Evolutionary conservation across 2,113 vertebrate species (phyloP).

Genomic region (Gasterosteus nipponicus): DNA sequence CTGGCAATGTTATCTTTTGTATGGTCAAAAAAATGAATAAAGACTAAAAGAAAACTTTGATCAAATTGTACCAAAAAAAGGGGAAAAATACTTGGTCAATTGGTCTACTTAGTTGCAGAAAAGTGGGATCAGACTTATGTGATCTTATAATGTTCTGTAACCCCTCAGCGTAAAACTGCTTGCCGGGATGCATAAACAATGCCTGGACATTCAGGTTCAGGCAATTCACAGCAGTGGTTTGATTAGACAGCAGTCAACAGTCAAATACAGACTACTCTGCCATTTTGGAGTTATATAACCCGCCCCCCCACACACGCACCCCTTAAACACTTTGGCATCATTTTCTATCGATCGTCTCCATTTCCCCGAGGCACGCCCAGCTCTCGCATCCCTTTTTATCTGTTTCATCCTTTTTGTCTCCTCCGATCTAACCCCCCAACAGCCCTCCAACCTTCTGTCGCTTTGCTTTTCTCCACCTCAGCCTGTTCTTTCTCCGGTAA

Average conservation of each 20-base stretch:
- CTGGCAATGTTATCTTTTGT: neutral
- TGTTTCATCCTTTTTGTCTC: conserved; percentile 56
- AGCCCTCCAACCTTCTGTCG: conserved; percentile 14
- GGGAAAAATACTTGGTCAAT: neutral
- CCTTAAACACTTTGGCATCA: conserved; percentile 44
- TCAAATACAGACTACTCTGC: conserved; percentile 42
- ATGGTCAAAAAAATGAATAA: neutral
- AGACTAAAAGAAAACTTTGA: neutral
- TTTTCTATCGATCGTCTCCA: conserved; percentile 60
- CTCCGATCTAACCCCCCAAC: conserved; percentile 2
- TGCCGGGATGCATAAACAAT: conserved; percentile 20
- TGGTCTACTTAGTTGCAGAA: neutral
- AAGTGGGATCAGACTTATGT: conserved; percentile 15
- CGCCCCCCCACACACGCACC: too few relatives aligned
- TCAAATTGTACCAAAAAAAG: conserved; percentile 4
- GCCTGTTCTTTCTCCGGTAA: conserved; percentile 26
- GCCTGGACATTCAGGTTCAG: conserved; percentile 21
- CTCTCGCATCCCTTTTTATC: conserved; percentile 51
- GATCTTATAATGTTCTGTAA: conserved; percentile 19
- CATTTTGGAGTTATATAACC: conserved; percentile 68
- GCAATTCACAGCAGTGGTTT: conserved; percentile 35
- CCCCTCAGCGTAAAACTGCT: neutral
- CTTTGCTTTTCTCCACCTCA: conserved; percentile 19
- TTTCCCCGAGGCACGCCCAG: conserved; percentile 49
- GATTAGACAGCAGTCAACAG: conserved; percentile 46